Evolutionary conservation across 2,113 vertebrate species (phyloP).

Genomic region (Sylvilagus bachmani): DNA sequence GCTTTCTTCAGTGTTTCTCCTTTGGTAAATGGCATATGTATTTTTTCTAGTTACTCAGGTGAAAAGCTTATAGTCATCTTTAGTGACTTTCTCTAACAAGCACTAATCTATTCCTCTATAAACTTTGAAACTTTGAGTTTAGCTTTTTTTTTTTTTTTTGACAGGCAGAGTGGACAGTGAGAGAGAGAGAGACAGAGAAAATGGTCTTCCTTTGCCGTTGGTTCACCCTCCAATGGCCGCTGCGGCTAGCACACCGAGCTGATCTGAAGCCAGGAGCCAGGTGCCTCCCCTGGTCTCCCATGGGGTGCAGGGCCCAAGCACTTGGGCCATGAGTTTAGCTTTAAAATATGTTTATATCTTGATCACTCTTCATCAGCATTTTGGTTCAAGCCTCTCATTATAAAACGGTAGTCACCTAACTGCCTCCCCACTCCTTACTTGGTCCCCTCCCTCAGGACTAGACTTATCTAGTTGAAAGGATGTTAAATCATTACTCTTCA

Average conservation of each 20-base stretch:
- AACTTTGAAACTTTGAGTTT: background rate
- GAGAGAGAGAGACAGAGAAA: too few relatives aligned
- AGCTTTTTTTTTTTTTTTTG: too few relatives aligned
- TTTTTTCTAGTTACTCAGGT: constrained; percentile 3
- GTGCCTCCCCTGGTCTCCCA: background rate
- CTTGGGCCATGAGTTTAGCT: background rate
- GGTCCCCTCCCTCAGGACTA: background rate
- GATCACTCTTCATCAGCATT: background rate
- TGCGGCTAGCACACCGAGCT: too few relatives aligned
- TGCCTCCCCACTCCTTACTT: background rate
- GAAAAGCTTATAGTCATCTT: background rate
- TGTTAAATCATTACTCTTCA: background rate
- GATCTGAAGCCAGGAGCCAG: too few relatives aligned
- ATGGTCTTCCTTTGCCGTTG: too few relatives aligned
- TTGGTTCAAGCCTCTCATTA: background rate
- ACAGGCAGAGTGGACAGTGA: too few relatives aligned
- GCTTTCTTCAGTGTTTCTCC: background rate
- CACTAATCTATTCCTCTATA: background rate
- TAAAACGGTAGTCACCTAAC: background rate
- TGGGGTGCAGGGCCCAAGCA: too few relatives aligned
- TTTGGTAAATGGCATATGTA: background rate
- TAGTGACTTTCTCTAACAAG: constrained; percentile 34
- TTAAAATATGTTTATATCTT: constrained; percentile 5
- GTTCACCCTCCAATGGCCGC: too few relatives aligned
- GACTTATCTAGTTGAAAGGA: constrained; percentile 2